Base-by-base conservation (phyloP, 2,113 vertebrate species). In the Ceyx melanurus region DNA sequence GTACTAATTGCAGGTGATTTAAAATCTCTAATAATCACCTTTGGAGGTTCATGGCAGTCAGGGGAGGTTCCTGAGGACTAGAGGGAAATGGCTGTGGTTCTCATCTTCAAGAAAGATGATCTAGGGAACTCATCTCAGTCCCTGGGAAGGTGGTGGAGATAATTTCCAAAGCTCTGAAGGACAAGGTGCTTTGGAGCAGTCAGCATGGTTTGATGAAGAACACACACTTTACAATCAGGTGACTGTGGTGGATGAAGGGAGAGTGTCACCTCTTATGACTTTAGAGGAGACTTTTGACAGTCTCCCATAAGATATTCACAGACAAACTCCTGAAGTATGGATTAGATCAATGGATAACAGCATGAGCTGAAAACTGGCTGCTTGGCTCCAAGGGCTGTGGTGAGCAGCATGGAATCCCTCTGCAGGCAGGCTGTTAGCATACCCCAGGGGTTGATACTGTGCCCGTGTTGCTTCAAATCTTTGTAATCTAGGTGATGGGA, bases 11-110 rank as follows among this genome's bases (percentile, higher is more conserved):
- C 75, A 48, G 37, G 68, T 64, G 61, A 82, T 84, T 86, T 88
- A 42, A 91, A 91, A 16, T 82, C n/a, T 88, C 42, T 88, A 85
- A 67, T 91, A 75, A 74, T 83, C 93, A 51, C 81, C 37, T 92
- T 90, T 92, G 83, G 67, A 96, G 93, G 74, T 61, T 90, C n/a
- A 23, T 78, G 60, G 26, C 3, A 17, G 40, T 78, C 61, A 71
- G 19, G 40, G 50, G 40, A 90, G 12, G 11, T 62, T 79, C 50
- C 58, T 58, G 74, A 85, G n/a, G 58, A 79, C 45, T 87, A 60
- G 31, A 84, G 45, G 54, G 87, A 89, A 65, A n/a, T 0, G 0
- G 56, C 65, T 5, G 7, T 71, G 54, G 33, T 51, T 58, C 25
- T 72, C 83, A 6, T 22, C 23, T 58, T 65, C 20, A 20, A n/a